Evolutionary conservation across 1,140 invertebrate genomes (phyloP).

Genomic region (Chrysopa pallens): DNA sequence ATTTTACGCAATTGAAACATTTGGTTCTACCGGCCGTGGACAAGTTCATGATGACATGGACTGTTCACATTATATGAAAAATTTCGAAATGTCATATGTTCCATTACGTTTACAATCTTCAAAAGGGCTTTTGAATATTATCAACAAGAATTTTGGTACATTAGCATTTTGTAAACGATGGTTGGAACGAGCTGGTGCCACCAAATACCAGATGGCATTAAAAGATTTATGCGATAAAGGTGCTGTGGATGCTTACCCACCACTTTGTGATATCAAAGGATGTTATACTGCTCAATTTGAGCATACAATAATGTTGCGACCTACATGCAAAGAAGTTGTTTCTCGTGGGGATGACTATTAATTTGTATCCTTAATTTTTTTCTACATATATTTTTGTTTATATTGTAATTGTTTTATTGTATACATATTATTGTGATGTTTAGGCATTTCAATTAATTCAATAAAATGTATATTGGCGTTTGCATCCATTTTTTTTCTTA

Average conservation of each 20-base stretch:
- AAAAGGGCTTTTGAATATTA: conserved; percentile 81
- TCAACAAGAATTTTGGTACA: conserved; percentile 96
- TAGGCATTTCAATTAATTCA: too few relatives aligned
- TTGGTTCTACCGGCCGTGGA: conserved; percentile 94
- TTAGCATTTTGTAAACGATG: conserved; percentile 97
- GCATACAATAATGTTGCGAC: conserved; percentile 92
- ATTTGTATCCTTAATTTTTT: neutral
- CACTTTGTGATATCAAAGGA: conserved; percentile 92
- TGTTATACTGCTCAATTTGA: conserved; percentile 99
- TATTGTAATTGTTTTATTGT: too few relatives aligned
- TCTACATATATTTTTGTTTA: too few relatives aligned
- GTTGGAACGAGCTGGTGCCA: conserved; percentile 91
- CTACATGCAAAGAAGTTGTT: conserved; percentile 97
- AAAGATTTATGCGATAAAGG: conserved; percentile 96
- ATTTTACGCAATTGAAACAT: conserved; percentile 99
- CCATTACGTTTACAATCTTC: conserved; percentile 65
- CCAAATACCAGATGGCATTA: conserved; percentile 94
- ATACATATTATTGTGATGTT: too few relatives aligned
- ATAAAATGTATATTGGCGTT: too few relatives aligned
- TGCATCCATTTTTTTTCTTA: too few relatives aligned
- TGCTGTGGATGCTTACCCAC: conserved; percentile 94
- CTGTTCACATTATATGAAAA: conserved; percentile 99
- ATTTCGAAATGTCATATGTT: conserved; percentile 86
- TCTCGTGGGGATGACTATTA: conserved; percentile 94
- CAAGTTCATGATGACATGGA: conserved; percentile 98